Percentiles rank a stretch among this genome's conserved stretches.
Conservation (phyloP, 2,113 vertebrate genomes). For the Alces alces region DNA sequence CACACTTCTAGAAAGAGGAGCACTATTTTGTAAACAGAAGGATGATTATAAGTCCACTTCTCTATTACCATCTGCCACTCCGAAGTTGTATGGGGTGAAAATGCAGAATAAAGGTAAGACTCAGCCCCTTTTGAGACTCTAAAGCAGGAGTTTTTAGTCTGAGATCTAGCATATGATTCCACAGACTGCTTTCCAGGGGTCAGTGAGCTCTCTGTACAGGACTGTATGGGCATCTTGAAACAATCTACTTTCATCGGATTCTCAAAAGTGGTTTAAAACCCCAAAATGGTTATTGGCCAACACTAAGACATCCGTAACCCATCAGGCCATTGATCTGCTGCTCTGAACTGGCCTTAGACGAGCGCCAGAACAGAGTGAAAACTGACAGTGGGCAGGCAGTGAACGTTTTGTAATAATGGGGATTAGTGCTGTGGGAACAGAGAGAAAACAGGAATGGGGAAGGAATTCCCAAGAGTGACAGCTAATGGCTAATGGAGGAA, state of each 20-base stretch:
- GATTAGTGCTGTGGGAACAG: not conserved
- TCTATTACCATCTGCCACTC: not conserved
- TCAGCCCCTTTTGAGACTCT: not conserved
- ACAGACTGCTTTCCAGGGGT: not conserved
- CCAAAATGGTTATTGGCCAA: not conserved
- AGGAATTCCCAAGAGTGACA: not conserved
- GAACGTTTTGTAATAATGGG: not conserved
- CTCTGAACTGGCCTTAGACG: not conserved
- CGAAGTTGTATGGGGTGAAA: not conserved
- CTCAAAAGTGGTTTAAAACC: not conserved
- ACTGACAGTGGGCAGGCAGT: not conserved
- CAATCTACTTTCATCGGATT: not conserved
- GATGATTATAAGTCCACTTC: not conserved
- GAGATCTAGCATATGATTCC: not conserved
- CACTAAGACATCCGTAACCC: not conserved
- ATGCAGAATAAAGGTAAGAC: not conserved
- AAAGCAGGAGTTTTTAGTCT: not conserved
- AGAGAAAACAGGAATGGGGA: not conserved
- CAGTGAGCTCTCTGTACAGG: not conserved
- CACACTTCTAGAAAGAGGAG: not conserved
- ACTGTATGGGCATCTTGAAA: not conserved
- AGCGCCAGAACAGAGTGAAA: not conserved
- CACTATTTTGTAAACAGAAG: not conserved
- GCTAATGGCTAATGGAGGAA: not conserved
- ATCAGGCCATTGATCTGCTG: not conserved